Percentiles rank a stretch among this genome's conserved stretches.
Evolutionary conservation across 2,888 invertebrate species (phyloP).

Genomic region (Archips crataeganus): DNA sequence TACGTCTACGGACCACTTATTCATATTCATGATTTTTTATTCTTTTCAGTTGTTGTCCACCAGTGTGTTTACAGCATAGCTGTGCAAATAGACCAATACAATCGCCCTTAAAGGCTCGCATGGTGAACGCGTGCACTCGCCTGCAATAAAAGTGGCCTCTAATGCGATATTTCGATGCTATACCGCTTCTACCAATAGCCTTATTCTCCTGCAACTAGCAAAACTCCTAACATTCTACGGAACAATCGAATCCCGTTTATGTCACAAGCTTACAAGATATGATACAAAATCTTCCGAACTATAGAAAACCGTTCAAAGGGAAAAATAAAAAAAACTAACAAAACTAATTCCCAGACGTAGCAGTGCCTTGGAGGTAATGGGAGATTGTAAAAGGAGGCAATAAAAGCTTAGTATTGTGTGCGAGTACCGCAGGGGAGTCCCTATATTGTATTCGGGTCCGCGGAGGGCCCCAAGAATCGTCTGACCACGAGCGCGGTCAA

Average conservation of each 20-base stretch:
- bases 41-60: slow-evolving; percentile 79
- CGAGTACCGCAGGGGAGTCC: slow-evolving; percentile 80
- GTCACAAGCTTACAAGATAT: slow-evolving; percentile 19
- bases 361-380: slow-evolving; percentile 82
- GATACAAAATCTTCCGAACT: slow-evolving; percentile 43
- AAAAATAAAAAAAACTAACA: slow-evolving; percentile 75
- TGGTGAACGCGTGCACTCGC: slow-evolving; percentile 57
- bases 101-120: slow-evolving; percentile 75
- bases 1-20: slow-evolving; percentile 77
- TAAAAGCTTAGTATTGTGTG: slow-evolving; percentile 86
- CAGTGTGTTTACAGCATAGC: slow-evolving; percentile 77
- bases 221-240: slow-evolving; percentile 27
- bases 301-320: slow-evolving; percentile 72
- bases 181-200: slow-evolving; percentile 57
- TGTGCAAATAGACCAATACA: slow-evolving; percentile 76
- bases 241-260: slow-evolving; percentile 11
- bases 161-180: slow-evolving; percentile 71
- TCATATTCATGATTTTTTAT: slow-evolving; percentile 84
- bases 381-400: slow-evolving; percentile 86
- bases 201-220: slow-evolving; percentile 44
- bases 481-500: slow-evolving; percentile 85
- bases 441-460: slow-evolving; percentile 81
- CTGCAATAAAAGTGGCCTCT: slow-evolving; percentile 65
- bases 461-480: slow-evolving; percentile 81
- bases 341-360: slow-evolving; percentile 82